A percentile compares a stretch with the other conserved stretches of the same genome.
phyloP scores from a whole-genome alignment of 2,888 invertebrate genomes.

The Drymonia ruficornis region DNA sequence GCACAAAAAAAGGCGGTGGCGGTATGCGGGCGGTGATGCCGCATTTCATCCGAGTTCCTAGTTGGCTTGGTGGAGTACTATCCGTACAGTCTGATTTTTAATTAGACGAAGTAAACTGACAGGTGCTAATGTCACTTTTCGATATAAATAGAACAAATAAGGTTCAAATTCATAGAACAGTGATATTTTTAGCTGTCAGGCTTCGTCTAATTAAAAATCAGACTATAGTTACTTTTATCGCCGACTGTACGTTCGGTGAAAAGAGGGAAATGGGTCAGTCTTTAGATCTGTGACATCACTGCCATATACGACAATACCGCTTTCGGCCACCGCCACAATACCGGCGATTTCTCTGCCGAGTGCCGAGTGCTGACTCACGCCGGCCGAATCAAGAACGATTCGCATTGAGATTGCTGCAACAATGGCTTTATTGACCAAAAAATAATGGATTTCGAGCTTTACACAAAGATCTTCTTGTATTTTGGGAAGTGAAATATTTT shows the following conservation, averaged over 20 bases:
- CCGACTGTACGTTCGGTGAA: not conserved
- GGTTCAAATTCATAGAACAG: too few relatives aligned
- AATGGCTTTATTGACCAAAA: constrained; percentile 34
- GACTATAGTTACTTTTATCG: not conserved
- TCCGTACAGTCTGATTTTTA: too few relatives aligned
- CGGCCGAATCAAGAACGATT: constrained; percentile 20
- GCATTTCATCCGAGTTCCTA: too few relatives aligned
- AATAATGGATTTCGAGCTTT: constrained; percentile 9
- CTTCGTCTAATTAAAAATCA: too few relatives aligned
- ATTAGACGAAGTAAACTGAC: too few relatives aligned
- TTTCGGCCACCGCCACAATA: constrained; percentile 21
- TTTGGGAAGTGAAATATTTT: not conserved
- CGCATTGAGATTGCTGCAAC: constrained; percentile 20
- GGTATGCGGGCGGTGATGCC: too few relatives aligned
- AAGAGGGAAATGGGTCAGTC: constrained; percentile 11
- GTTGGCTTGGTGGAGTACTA: too few relatives aligned
- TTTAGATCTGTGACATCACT: constrained; percentile 15
- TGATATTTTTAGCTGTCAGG: too few relatives aligned
- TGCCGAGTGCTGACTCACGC: constrained; percentile 37
- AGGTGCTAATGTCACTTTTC: too few relatives aligned
- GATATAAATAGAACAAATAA: too few relatives aligned
- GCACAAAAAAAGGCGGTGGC: too few relatives aligned
- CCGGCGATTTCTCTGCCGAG: constrained; percentile 35
- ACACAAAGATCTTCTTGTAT: not conserved
- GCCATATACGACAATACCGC: constrained; percentile 9